These are phyloP conservation scores for Sycophila texana DNA, from an alignment of 2,888 invertebrate genomes.

Conservation along the genomic window DNA sequence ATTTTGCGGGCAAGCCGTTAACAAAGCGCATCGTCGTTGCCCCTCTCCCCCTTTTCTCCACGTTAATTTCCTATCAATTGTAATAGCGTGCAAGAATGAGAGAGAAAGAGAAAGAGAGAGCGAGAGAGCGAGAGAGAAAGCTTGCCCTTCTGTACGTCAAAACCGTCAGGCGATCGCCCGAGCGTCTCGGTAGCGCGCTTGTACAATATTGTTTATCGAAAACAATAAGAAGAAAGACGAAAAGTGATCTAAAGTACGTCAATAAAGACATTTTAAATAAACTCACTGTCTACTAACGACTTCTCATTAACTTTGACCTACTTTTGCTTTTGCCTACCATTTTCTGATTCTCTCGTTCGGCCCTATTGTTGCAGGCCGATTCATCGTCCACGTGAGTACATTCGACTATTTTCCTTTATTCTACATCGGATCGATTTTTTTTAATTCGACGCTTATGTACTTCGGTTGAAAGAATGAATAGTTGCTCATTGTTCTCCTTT, in stretches of 20 bases:
- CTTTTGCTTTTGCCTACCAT: neutral
- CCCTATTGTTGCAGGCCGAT: too few relatives aligned
- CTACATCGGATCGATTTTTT: too few relatives aligned
- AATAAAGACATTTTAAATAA: conserved; percentile 66
- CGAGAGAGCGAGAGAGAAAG: conserved; percentile 1
- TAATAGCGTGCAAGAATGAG: conserved; percentile 22
- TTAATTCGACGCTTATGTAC: too few relatives aligned
- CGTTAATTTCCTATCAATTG: conserved; percentile 46
- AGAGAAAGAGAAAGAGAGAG: neutral
- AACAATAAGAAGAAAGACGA: conserved; percentile 66
- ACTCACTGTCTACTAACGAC: neutral
- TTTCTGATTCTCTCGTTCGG: too few relatives aligned
- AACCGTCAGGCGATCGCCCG: conserved; percentile 19
- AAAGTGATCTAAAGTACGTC: conserved; percentile 66
- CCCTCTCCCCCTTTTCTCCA: neutral
- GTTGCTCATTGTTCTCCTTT: too few relatives aligned
- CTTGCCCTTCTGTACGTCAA: conserved; percentile 39
- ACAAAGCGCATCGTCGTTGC: neutral
- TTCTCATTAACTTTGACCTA: conserved; percentile 10
- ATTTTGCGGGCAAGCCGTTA: neutral
- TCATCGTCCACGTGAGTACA: too few relatives aligned
- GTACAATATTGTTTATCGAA: conserved; percentile 62
- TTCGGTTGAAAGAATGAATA: too few relatives aligned
- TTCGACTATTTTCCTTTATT: too few relatives aligned
- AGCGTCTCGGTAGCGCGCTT: conserved; percentile 35